phyloP scores from a whole-genome alignment of 2,888 invertebrate species.

The Agrotis puta region DNA sequence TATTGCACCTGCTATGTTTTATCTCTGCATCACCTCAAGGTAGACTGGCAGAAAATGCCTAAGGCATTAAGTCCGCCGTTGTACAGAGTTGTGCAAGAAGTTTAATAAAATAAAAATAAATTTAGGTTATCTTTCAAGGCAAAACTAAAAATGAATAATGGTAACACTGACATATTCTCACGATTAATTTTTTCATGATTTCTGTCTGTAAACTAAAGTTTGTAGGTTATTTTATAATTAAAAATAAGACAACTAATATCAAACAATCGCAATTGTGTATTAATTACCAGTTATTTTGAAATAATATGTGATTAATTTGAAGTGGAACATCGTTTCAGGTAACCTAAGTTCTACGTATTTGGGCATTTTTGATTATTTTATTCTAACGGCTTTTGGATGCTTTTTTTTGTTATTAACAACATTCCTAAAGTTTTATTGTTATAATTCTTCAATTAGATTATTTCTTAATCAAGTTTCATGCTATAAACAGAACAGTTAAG shows the following conservation, averaged over 20 bases:
- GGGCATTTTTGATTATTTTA: neutral
- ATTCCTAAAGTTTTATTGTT: neutral
- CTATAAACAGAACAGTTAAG: no score
- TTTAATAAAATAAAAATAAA: no score
- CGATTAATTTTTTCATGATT: constrained; percentile 15
- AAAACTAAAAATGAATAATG: constrained; percentile 1
- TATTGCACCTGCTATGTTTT: no score
- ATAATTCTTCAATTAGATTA: neutral
- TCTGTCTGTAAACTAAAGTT: constrained; percentile 30
- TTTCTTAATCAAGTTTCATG: constrained; percentile 1
- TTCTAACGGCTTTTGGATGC: constrained; percentile 33
- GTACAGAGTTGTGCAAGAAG: no score
- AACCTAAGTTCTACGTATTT: constrained; percentile 48
- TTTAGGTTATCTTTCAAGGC: neutral
- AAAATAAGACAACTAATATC: constrained; percentile 4
- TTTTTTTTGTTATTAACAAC: neutral
- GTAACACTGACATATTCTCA: constrained; percentile 30
- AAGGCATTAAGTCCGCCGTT: no score
- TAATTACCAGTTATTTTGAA: constrained; percentile 5
- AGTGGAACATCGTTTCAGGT: constrained; percentile 21
- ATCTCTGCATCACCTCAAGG: no score
- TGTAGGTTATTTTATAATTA: constrained; percentile 30
- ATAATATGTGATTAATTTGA: constrained; percentile 39
- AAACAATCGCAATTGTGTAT: constrained; percentile 8
- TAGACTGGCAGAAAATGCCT: no score